Evolutionary conservation across 2,888 invertebrate genomes (phyloP), one percentile per base, ranked within the genome.

Genomic region (Coenonympha glycerion): DNA sequence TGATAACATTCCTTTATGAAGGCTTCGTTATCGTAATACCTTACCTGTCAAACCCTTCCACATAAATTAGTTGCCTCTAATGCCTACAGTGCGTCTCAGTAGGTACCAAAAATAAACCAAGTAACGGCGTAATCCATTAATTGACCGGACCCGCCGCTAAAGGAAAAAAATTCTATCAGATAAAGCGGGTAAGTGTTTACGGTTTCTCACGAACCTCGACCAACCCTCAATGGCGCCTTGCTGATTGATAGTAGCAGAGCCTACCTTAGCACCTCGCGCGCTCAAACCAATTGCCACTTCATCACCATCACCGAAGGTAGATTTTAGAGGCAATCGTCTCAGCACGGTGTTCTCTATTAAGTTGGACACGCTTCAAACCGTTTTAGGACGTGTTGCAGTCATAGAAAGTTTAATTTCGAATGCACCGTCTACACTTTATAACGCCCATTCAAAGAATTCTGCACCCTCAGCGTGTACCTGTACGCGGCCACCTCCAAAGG

Each of bases 211-310:
- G 83, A 80, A 73, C 73, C 76, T 73, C 71, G 76, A 67, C 79
- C 82, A 84, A 77, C 85, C 85, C 85, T 87, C 85, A 84, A 86
- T 87, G 86, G 87, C 87, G 86, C 86, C 87, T 80, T 68, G 68
- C 83, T 87, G 87, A 87, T 87, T 85, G 85, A 86, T 86, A 85
- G 80, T 79, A 79, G 76, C 73, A 73, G 64, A 68, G 66, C 70
- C 79, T 73, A 73, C 74, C 80, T 79, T 80, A 76, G 72, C 79
- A 79, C 79, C 79, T 78, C 56, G 36, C 2, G 9, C 9, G 36
- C 42, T 8, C 61, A 61, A 48, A 13, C 64, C 15, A 76, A 59
- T 64, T 55, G 61, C 49, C 28, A 63, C 69, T 60, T 59, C 76
- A 68, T 44, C 4, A 1, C 50, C 6, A 46, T n/a, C 3, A 0